Evolutionary conservation across 2,888 invertebrate species (phyloP), one percentile per base, ranked within the genome.

Genomic region (Sphinx pinastri): DNA sequence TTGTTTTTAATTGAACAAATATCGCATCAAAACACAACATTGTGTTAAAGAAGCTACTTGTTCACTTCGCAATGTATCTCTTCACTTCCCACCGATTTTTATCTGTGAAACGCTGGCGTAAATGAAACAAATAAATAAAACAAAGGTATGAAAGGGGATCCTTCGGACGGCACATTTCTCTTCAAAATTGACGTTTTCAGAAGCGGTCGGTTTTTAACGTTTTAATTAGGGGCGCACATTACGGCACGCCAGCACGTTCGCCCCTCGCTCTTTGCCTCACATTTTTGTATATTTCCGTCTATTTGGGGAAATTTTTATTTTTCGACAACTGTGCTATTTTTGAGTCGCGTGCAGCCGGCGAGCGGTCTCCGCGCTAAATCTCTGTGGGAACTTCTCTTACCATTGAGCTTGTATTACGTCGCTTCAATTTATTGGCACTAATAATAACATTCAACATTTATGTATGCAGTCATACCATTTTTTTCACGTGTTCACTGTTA

Each of bases 171-270:
- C 89, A 92, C 92, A 93, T 94, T 92, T 93, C 92, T 93, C 92
- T 93, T 93, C 90, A 88, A 88, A 94, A 93, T 92, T 93, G 93
- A 92, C 93, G 90, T 92, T 92, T 94, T 92, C 91, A 89, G 91
- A 89, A 93, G 86, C 91, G 87, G 92, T 90, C 84, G 92, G 92
- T 94, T 94, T 93, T 94, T 93, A 94, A 93, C 93, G 90, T 93
- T 93, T 94, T 93, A 93, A 94, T 94, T 93, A 94, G 94, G 93
- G 93, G 93, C 93, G 92, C 92, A 88, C 93, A 94, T 94, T 94
- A 94, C 92, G 90, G 90, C 90, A 87, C 91, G 92, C 91, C 90
- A 88, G 88, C 92, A 88, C 92, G 91, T 87, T 90, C 92, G 91
- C 92, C 94, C 93, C 93, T 92, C 92, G 91, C 90, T 88, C 89